A percentile compares a stretch with the other conserved stretches of the same genome.
These are phyloP conservation scores for Microcebus ravelobensis DNA, from an alignment of 2,113 vertebrate species.

Conservation along the genomic window DNA sequence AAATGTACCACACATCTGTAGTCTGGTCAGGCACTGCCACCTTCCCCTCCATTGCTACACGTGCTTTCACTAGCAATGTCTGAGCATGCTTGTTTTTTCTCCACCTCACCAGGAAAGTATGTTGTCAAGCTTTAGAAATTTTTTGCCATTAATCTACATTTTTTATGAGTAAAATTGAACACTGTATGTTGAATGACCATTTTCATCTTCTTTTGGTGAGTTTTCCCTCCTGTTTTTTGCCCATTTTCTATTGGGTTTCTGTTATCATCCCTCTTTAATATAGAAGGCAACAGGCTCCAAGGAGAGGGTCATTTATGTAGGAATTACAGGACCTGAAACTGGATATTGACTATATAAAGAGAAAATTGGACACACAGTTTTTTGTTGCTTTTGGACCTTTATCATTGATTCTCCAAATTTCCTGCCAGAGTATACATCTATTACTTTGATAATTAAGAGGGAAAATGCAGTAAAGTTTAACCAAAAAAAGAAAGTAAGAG, in stretches of 20 bases:
- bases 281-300: background rate
- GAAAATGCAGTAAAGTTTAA: background rate
- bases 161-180: background rate
- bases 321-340: background rate
- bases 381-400: background rate
- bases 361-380: background rate
- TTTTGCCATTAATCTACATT: background rate
- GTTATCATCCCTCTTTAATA: background rate
- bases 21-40: background rate
- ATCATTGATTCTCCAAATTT: background rate
- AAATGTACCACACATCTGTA: background rate
- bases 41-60: background rate
- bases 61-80: background rate
- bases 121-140: background rate
- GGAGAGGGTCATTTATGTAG: background rate
- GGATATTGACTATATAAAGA: background rate
- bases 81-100: background rate
- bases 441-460: conserved; percentile 19
- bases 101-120: background rate
- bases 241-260: background rate
- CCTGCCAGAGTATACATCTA: background rate
- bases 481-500: background rate
- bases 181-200: background rate
- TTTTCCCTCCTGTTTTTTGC: background rate
- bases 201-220: background rate